phyloP scores from a whole-genome alignment of 2,797 vertebrate genomes.

The Scarus forsteni region DNA sequence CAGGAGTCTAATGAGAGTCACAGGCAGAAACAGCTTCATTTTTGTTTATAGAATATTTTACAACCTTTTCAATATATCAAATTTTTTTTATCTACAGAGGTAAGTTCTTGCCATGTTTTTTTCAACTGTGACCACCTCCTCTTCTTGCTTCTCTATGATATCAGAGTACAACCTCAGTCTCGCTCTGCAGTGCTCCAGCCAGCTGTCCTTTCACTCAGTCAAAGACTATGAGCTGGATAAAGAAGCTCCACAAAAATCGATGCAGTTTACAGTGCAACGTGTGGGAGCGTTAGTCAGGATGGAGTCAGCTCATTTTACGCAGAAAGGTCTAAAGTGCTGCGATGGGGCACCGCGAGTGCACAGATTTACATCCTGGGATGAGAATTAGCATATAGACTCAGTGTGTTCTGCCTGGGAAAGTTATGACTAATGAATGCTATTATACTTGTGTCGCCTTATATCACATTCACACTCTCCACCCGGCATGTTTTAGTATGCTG shows the following conservation, averaged over 20 bases:
- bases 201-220: conserved; percentile 31
- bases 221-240: conserved; percentile 25
- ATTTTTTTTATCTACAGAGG: background rate
- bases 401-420: conserved; percentile 31
- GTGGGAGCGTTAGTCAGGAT: conserved; percentile 55
- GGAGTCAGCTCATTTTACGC: conserved; percentile 49
- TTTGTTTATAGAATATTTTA: no score
- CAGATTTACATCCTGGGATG: conserved; percentile 49
- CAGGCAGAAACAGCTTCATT: no score
- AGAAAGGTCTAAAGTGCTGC: conserved; percentile 26
- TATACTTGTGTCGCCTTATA: conserved; percentile 29
- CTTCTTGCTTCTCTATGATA: background rate
- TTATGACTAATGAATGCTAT: conserved; percentile 46
- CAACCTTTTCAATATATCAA: no score
- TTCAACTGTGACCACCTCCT: conserved; percentile 5
- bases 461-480: conserved; percentile 23
- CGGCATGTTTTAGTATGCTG: conserved; percentile 27
- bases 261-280: conserved; percentile 58
- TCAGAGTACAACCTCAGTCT: conserved; percentile 3
- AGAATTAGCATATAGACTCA: conserved; percentile 63
- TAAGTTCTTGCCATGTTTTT: background rate
- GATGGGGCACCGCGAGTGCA: conserved; percentile 21
- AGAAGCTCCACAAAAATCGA: conserved; percentile 53
- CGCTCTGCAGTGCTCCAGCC: conserved; percentile 11
- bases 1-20: no score